Base-by-base conservation (phyloP, 2,113 vertebrate species). In the Etia nguti region DNA sequence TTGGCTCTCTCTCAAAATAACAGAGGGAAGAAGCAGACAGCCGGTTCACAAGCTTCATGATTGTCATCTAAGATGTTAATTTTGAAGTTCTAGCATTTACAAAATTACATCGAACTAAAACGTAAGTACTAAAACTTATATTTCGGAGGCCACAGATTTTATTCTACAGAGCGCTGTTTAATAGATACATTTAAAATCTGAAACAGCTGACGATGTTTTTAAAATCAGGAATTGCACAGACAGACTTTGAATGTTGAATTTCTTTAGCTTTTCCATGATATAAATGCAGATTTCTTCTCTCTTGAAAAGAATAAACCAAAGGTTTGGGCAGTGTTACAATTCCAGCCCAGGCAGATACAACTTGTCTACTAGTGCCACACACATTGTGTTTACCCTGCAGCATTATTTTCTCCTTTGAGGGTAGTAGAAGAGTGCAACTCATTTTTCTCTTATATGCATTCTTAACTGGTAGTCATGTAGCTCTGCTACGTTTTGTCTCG, bases 1-100 rank as follows among this genome's bases (percentile, higher is more conserved):
- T 88, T 88, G 88, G 84, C 90, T 91, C 90, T 91, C 85, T 89
- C 84, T 93, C 94, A 94, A 92, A 88, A 91, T 86, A 91, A 88
- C 83, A 84, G 86, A 88, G 89, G 79, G 86, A 68, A 86, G 77
- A 84, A 83, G 85, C 86, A 80, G 26, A 80, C 59, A 79, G 60
- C 24, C 34, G 5, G 54, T 83, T 92, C 84, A 92, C 82, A 48
- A 54, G 87, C 87, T 60, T 70, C 24, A 52, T 24, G 5, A 34
- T 5, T 52, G 77, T 88, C 85, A 83, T 57, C 81, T 82, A 82
- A 38, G 59, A 86, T 10, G 13, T 56, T 36, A 26, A 56, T 36
- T 62, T 89, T 52, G 81, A 59, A 85, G 43, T 52, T 86, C 86
- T 48, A 55, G 11, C 55, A 46, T 9, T 73, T 73, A 73, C 16